Percentiles rank a stretch among this genome's conserved stretches.
These are phyloP conservation scores for Ceyx margarethae DNA, from an alignment of 2,113 vertebrate species.

Conservation along the genomic window DNA sequence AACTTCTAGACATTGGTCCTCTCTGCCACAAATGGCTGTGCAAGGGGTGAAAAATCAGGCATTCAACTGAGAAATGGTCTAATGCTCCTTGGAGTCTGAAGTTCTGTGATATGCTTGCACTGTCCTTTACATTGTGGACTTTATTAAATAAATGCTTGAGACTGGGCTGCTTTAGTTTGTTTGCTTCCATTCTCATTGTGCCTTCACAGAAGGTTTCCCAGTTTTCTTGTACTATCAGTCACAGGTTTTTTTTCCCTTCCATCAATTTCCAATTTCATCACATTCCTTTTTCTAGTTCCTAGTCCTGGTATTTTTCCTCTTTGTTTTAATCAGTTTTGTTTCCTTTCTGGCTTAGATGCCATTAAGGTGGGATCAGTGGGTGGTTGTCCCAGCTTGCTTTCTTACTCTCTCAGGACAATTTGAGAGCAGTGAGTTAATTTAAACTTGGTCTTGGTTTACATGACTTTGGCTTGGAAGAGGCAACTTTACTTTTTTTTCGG, in stretches of 20 bases:
- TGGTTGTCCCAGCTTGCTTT: background rate
- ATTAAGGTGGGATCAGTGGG: background rate
- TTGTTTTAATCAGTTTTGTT: background rate
- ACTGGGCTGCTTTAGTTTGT: background rate
- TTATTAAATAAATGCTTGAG: background rate
- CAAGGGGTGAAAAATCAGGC: constrained; percentile 53
- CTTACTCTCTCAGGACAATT: background rate
- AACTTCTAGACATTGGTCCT: background rate
- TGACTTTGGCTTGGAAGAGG: background rate
- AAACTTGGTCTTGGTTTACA: background rate
- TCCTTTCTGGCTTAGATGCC: background rate
- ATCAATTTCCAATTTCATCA: background rate
- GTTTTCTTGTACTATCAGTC: background rate
- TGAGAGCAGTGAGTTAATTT: background rate
- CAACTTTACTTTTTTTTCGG: background rate
- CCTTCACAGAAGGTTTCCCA: background rate
- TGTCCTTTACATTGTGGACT: background rate
- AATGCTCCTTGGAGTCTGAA: background rate
- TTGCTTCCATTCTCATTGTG: background rate
- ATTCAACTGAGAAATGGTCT: constrained; percentile 42
- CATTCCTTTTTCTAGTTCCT: background rate
- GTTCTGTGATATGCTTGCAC: background rate
- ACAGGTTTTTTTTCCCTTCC: background rate
- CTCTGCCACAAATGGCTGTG: background rate
- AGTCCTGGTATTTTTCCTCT: background rate